Conservation (phyloP, 2,888 invertebrate species). For the Trachelus stipa region DNA sequence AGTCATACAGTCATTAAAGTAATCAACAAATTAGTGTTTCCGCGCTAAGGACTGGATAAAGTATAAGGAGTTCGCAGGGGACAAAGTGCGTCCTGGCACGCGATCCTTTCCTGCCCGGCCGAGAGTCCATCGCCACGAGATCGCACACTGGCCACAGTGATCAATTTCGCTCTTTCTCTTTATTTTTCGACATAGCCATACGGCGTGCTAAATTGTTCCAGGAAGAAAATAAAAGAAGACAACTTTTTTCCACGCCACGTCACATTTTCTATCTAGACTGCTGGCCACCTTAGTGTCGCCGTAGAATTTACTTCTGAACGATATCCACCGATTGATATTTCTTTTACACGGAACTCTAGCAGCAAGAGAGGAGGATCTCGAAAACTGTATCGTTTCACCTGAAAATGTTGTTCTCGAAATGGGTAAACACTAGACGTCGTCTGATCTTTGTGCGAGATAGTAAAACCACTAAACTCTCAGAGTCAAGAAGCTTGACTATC, state of each 20-base stretch:
- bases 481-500: slow-evolving; percentile 59
- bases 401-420: slow-evolving; percentile 9
- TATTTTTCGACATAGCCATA: not conserved
- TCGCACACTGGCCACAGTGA: not conserved
- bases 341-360: not conserved
- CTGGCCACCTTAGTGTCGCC: no score
- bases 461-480: slow-evolving; percentile 17
- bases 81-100: slow-evolving; percentile 61
- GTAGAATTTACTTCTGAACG: not conserved
- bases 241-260: not conserved
- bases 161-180: not conserved
- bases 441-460: slow-evolving; percentile 15
- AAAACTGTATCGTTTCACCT: slow-evolving; percentile 11
- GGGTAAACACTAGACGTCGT: slow-evolving; percentile 5
- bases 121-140: slow-evolving; percentile 38
- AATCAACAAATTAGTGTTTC: slow-evolving; percentile 62
- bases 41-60: slow-evolving; percentile 58
- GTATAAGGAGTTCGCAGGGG: slow-evolving; percentile 50
- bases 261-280: not conserved
- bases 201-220: not conserved
- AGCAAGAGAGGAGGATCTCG: not conserved
- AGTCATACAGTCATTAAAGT: slow-evolving; percentile 56
- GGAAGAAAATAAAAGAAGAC: not conserved
- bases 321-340: not conserved
- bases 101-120: slow-evolving; percentile 39